A percentile compares a stretch with the other conserved stretches of the same genome.
Evolutionary conservation across 2,113 vertebrate species (phyloP).

Genomic region (sheep (Ovis aries)): ARS-UI_Ramb_v3.0 NC_056054.1:39805001-39805500

Average conservation of each 20-base stretch:
- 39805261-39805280: neutral
- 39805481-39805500: neutral
- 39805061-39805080: neutral
- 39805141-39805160: neutral
- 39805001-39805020: neutral
- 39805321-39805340: neutral
- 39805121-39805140: neutral
- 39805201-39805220: neutral
- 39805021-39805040: neutral
- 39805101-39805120: neutral
- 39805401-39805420: neutral
- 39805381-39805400: neutral
- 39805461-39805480: neutral
- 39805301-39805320: neutral
- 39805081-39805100: neutral
- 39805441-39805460: neutral
- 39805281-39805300: neutral
- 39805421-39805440: neutral
- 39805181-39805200: neutral
- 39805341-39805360: neutral
- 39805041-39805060: neutral
- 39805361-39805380: neutral
- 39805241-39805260: neutral
- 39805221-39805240: neutral
- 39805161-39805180: neutral